Conservation (phyloP, 2,888 invertebrate genomes). For the Deilephila elpenor region DNA sequence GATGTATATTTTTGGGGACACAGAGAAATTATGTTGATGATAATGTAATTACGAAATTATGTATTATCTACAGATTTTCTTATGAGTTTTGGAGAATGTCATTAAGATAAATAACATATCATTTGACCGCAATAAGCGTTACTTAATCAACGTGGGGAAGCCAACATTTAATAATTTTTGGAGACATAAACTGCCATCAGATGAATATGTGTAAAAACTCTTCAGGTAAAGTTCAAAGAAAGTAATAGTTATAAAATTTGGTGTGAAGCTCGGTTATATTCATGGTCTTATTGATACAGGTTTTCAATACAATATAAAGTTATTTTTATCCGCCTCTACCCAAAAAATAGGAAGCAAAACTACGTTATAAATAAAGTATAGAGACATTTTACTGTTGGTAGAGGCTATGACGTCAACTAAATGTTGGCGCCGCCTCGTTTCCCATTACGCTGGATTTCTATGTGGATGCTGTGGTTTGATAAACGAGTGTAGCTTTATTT, state of each 20-base stretch:
- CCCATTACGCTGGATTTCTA: constrained; percentile 13
- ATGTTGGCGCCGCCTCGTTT: constrained; percentile 14
- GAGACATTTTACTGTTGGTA: constrained; percentile 9
- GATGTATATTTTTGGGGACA: too few relatives aligned
- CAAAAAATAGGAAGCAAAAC: background rate
- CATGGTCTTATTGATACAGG: background rate
- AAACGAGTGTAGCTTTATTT: constrained; percentile 14
- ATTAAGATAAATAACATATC: too few relatives aligned
- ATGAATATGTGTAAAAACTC: too few relatives aligned
- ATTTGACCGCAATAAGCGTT: too few relatives aligned
- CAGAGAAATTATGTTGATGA: too few relatives aligned
- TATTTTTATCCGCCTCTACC: background rate
- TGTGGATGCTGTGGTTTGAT: constrained; percentile 8
- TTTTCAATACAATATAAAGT: background rate
- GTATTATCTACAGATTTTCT: too few relatives aligned
- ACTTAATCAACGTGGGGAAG: too few relatives aligned
- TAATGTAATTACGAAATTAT: too few relatives aligned
- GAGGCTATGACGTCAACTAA: constrained; percentile 19
- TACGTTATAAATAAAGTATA: constrained; percentile 6
- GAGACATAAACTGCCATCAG: too few relatives aligned
- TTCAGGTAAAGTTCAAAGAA: too few relatives aligned
- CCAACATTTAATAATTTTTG: too few relatives aligned
- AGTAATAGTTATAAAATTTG: background rate
- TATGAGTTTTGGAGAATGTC: too few relatives aligned
- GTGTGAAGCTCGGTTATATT: background rate